Conservation (phyloP, 2,888 invertebrate genomes). For the Epirrita christyi region DNA sequence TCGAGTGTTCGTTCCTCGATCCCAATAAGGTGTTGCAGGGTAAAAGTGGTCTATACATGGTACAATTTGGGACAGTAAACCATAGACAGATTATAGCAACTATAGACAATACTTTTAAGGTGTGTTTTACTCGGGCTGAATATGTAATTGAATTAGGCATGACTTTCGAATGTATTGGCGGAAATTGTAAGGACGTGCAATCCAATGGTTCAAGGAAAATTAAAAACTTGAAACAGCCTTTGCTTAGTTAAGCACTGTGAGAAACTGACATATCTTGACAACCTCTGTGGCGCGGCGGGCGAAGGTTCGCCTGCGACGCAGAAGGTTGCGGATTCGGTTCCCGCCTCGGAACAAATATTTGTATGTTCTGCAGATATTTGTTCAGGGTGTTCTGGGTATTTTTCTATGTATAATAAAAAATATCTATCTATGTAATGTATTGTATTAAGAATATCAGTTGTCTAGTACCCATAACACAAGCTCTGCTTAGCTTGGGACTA, state of each 20-base stretch:
- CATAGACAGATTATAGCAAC: slow-evolving; percentile 21
- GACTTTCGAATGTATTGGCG: slow-evolving; percentile 36
- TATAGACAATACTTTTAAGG: slow-evolving; percentile 36
- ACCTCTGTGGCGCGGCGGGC: too few relatives aligned
- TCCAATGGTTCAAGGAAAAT: slow-evolving; percentile 34
- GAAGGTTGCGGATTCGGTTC: too few relatives aligned
- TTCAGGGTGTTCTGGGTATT: too few relatives aligned
- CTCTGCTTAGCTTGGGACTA: too few relatives aligned
- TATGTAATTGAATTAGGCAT: slow-evolving; percentile 39
- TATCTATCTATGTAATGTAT: too few relatives aligned
- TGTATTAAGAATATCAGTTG: too few relatives aligned
- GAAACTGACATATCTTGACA: too few relatives aligned
- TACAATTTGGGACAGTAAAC: slow-evolving; percentile 32
- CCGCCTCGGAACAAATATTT: too few relatives aligned
- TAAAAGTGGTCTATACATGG: slow-evolving; percentile 35
- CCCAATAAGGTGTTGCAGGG: slow-evolving; percentile 24
- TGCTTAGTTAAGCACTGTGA: not conserved
- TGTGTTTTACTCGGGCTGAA: slow-evolving; percentile 35
- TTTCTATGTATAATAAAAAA: too few relatives aligned
- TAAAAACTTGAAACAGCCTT: slow-evolving; percentile 9
- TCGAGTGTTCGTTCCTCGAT: slow-evolving; percentile 16
- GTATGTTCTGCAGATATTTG: too few relatives aligned
- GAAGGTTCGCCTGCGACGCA: too few relatives aligned
- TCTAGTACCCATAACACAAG: too few relatives aligned
- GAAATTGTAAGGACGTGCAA: slow-evolving; percentile 26